phyloP scores from a whole-genome alignment of 1,140 invertebrate species.

The Periplaneta americana region DNA sequence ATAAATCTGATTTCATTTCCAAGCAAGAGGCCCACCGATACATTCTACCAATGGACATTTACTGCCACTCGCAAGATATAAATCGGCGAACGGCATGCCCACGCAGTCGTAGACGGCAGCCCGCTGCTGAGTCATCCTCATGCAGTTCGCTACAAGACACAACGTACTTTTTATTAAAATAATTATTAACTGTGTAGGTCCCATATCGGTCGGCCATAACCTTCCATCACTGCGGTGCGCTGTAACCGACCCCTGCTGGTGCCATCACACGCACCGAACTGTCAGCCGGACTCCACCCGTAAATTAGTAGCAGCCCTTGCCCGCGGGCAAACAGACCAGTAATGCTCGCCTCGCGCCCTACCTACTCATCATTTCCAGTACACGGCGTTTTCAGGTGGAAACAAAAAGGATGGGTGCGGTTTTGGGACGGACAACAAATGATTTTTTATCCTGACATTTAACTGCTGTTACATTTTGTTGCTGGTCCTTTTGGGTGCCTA shows the following conservation, averaged over 20 bases:
- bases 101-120: too few species aligned
- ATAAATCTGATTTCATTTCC: too few species aligned
- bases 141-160: background rate
- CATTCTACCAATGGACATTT: background rate
- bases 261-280: background rate
- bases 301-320: background rate
- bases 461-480: too few species aligned
- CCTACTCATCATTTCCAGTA: background rate
- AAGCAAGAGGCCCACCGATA: too few species aligned
- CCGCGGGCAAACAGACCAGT: background rate
- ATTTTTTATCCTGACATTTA: too few species aligned
- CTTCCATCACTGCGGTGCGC: background rate
- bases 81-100: background rate
- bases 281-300: background rate
- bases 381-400: background rate
- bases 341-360: background rate
- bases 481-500: too few species aligned
- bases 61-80: background rate
- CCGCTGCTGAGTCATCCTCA: background rate
- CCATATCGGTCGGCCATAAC: background rate
- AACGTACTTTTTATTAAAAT: background rate
- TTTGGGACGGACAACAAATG: too few species aligned
- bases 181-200: background rate
- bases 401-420: background rate
- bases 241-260: background rate